Percentiles rank a stretch among this genome's conserved stretches.
phyloP scores from a whole-genome alignment of 2,888 invertebrate genomes.

The Nycteola revayana region DNA sequence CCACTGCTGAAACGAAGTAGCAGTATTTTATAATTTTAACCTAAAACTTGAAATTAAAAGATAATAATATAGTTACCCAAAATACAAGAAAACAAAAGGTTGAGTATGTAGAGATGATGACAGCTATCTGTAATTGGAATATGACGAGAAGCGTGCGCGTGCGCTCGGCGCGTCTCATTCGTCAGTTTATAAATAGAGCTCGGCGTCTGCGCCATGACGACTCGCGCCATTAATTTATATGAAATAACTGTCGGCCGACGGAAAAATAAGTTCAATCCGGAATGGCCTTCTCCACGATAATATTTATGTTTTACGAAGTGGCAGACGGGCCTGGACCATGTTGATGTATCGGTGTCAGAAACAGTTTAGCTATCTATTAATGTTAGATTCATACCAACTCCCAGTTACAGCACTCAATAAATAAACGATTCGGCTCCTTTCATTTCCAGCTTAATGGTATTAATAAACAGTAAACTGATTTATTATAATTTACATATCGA shows the following conservation, averaged over 20 bases:
- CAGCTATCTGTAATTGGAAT: slow-evolving; percentile 81
- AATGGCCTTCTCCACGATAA: slow-evolving; percentile 76
- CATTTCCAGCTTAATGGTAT: slow-evolving; percentile 40
- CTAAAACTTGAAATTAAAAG: slow-evolving; percentile 37
- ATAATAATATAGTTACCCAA: slow-evolving; percentile 46
- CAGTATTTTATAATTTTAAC: slow-evolving; percentile 32
- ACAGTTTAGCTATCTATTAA: slow-evolving; percentile 48
- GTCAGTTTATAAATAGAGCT: slow-evolving; percentile 80
- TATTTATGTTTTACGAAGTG: slow-evolving; percentile 80
- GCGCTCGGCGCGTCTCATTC: slow-evolving; percentile 79
- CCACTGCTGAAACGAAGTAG: slow-evolving; percentile 20
- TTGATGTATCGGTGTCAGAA: slow-evolving; percentile 68
- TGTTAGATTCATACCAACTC: slow-evolving; percentile 44
- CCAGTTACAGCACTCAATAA: slow-evolving; percentile 43
- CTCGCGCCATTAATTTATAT: slow-evolving; percentile 82
- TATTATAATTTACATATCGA: slow-evolving; percentile 33
- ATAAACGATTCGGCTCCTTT: slow-evolving; percentile 46
- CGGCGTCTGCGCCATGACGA: slow-evolving; percentile 80
- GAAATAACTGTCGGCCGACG: slow-evolving; percentile 82
- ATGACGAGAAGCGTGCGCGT: slow-evolving; percentile 78
- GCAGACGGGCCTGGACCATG: slow-evolving; percentile 54
- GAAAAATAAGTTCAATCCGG: slow-evolving; percentile 78
- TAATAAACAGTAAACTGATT: slow-evolving; percentile 39
- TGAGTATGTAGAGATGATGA: slow-evolving; percentile 68
- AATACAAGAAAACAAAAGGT: slow-evolving; percentile 50